phyloP scores from a whole-genome alignment of 2,113 vertebrate genomes.

The Ptychochromis oligacanthus region DNA sequence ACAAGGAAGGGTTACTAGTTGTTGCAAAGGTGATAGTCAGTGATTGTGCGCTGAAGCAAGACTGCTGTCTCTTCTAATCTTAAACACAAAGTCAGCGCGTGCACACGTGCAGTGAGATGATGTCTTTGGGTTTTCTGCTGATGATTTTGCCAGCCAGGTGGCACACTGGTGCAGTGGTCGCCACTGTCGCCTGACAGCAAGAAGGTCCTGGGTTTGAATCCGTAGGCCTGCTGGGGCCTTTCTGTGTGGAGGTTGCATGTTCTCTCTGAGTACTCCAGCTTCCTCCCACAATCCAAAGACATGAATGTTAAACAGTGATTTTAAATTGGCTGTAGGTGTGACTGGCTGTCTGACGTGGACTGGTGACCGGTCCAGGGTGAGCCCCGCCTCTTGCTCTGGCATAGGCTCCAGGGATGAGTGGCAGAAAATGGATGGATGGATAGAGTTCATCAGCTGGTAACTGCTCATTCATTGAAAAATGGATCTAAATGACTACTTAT shows the following conservation, averaged over 20 bases:
- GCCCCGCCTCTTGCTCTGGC: not conserved
- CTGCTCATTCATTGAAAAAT: not conserved
- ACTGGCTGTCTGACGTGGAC: not conserved
- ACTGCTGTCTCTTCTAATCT: slow-evolving; percentile 42
- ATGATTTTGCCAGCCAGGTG: not conserved
- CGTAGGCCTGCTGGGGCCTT: not conserved
- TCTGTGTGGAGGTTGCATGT: not conserved
- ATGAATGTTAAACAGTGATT: not conserved
- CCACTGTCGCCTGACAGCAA: not conserved
- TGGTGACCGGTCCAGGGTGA: not conserved
- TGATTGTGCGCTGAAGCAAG: slow-evolving; percentile 38
- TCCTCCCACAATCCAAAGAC: not conserved
- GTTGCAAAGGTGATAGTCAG: slow-evolving; percentile 10
- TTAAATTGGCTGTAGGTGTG: not conserved
- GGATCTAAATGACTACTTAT: not conserved
- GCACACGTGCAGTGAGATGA: not conserved
- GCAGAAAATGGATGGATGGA: not conserved
- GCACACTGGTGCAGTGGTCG: not conserved
- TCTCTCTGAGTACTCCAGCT: not conserved
- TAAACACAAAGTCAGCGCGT: slow-evolving; percentile 20
- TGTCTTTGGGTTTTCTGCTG: slow-evolving; percentile 6
- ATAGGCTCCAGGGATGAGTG: not conserved
- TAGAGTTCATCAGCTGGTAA: not conserved
- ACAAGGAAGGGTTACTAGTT: slow-evolving; percentile 30
- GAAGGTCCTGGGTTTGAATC: not conserved